phyloP scores from a whole-genome alignment of 1,140 invertebrate genomes.

The Protaetia brevitarsis region DNA sequence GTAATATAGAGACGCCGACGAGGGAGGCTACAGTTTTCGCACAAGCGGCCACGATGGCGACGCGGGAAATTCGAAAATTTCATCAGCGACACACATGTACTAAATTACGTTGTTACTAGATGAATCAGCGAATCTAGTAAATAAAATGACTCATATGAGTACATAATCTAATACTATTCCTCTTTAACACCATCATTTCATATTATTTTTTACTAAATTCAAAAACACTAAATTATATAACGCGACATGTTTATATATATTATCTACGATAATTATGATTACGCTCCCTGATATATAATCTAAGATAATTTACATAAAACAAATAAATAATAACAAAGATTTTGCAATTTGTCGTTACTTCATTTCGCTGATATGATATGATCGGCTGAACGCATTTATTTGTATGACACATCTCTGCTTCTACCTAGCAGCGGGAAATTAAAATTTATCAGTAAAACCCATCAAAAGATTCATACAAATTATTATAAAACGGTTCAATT shows the following conservation, averaged over 20 bases:
- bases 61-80: not conserved
- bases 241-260: too few species aligned
- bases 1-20: not conserved
- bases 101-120: not conserved
- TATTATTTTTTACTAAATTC: not conserved
- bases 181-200: not conserved
- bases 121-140: not conserved
- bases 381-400: too few species aligned
- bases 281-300: too few species aligned
- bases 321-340: too few species aligned
- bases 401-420: too few species aligned
- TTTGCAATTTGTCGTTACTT: too few species aligned
- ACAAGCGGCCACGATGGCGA: not conserved
- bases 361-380: too few species aligned
- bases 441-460: too few species aligned
- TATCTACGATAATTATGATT: too few species aligned
- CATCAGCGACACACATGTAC: not conserved
- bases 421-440: too few species aligned
- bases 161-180: not conserved
- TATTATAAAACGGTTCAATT: not conserved
- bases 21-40: not conserved
- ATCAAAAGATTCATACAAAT: too few species aligned
- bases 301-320: too few species aligned
- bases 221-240: not conserved
- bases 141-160: conserved; percentile 9